A percentile compares a stretch with the other conserved stretches of the same genome.
phyloP scores from a whole-genome alignment of 2,888 invertebrate species.

The Mellilla xanthometata region DNA sequence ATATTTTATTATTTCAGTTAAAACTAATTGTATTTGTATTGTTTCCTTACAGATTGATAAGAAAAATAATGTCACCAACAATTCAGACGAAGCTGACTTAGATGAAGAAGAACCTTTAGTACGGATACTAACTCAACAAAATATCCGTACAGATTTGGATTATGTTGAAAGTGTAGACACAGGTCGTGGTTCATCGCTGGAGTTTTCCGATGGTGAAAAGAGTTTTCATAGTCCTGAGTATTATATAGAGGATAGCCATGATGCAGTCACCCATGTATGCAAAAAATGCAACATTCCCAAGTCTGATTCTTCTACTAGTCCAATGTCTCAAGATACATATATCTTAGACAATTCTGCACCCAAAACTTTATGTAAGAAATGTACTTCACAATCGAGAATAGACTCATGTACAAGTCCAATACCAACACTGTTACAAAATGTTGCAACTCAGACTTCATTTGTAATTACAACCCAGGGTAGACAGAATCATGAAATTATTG shows the following conservation, averaged over 20 bases:
- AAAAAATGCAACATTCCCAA: slow-evolving; percentile 24
- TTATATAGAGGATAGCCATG: slow-evolving; percentile 41
- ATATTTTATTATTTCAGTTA: too few species aligned
- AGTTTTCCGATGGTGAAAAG: slow-evolving; percentile 62
- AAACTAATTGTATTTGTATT: too few species aligned
- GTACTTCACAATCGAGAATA: background rate
- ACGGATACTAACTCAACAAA: background rate
- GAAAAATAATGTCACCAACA: background rate
- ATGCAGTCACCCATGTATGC: slow-evolving; percentile 30
- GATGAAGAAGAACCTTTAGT: background rate
- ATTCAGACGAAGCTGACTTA: background rate
- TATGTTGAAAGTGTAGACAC: slow-evolving; percentile 57
- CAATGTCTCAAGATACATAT: slow-evolving; percentile 7
- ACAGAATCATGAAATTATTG: too few species aligned
- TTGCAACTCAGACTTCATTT: slow-evolving; percentile 1
- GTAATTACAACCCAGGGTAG: too few species aligned
- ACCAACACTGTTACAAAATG: background rate
- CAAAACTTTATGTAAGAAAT: background rate
- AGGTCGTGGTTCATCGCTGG: slow-evolving; percentile 67
- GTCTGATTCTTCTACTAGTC: slow-evolving; percentile 20
- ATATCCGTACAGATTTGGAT: slow-evolving; percentile 10
- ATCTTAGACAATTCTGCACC: background rate
- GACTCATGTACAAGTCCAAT: slow-evolving; percentile 14
- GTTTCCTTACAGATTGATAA: background rate
- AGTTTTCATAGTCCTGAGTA: slow-evolving; percentile 61